Evolutionary conservation across 2,888 invertebrate species (phyloP), one percentile per base, ranked within the genome.

Genomic region (Augiades crinisus): DNA sequence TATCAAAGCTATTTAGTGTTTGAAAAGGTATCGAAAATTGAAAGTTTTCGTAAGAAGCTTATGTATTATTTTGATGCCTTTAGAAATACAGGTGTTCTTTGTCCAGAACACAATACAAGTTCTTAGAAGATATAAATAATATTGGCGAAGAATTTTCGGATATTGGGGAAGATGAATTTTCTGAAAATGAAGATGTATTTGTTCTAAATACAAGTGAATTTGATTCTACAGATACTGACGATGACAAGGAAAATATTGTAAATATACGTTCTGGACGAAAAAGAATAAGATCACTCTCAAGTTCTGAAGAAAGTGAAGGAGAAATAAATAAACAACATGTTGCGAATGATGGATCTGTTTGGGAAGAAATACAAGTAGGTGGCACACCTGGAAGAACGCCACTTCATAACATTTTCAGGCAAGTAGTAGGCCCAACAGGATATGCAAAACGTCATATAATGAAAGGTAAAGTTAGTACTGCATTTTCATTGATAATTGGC

Each of bases 391-490:
- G 36, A 34, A 34, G 34, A 45, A 3, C 19, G 5, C 19, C 34
- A 24, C 36, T 47, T 38, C 38, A 38, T 47, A 47, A 47, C 38
- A 47, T 38, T 47, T 47, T 47, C 37, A 46, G 47, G 33, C 37
- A 47, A 38, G 47, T 17, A 27, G 47, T 47, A 47, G 38, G 40
- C 40, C 49, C 49, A 41, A 41, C 49, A 38, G 47, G 31, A 47
- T 47, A 47, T 47, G 38, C 47, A 2, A 47, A 47, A 47, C 36
- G 47, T 38, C 40, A 49, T 49, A 41, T 49, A 40, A 49, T 41
- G 49, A 47, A 47, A n/a, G n/a, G n/a, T n/a, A n/a, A n/a, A n/a
- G n/a, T n/a, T n/a, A n/a, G n/a, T n/a, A n/a, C n/a, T n/a, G n/a
- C n/a, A n/a, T n/a, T n/a, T n/a, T n/a, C n/a, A n/a, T n/a, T n/a